Evolutionary conservation across 2,888 invertebrate genomes (phyloP), one percentile per base, ranked within the genome.

Genomic region (Diadegma fenestrale): DNA sequence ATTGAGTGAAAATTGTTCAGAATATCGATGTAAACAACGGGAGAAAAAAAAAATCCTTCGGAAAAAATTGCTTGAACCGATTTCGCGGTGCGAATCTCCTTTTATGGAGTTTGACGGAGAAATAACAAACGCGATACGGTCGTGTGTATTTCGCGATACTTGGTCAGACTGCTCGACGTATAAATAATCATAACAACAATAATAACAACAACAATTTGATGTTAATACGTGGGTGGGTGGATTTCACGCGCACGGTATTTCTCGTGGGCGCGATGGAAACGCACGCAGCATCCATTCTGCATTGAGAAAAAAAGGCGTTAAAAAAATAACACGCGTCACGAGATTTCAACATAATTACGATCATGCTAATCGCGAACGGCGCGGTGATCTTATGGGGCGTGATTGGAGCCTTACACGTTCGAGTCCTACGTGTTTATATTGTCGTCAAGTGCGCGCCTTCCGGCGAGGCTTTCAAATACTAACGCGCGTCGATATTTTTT

Each of bases 101-200:
- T 87, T 88, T 89, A 90, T 85, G 89, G 87, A 82, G 76, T 89
- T 89, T 80, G 64, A 80, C 75, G 79, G 66, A 83, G 85, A 86
- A 84, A 87, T 83, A 71, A 71, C 48, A 6, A 58, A 84, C 71
- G 81, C 45, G 17, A 51, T 87, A 58, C 72, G 54, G 76, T 63
- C 79, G 77, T 48, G 66, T 48, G 66, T 82, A 51, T 48, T 64
- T 68, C 51, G 79, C 63, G 77, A 33, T 33, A 61, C 71, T 82
- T 81, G 73, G 80, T 71, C 87, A 86, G 84, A 66, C 63, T 79
- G 37, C 37, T 17, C 26, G n/a, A 64, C 17, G 26, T 58, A 26
- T 26, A 26, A 22, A 45, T 63, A 45, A 72, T 48, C 61, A 48
- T 61, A 69, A 41, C 45, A 75, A 69, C 33, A 22, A 45, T 69